Base-by-base conservation (phyloP, 2,797 vertebrate genomes). In the Merluccius polli region DNA sequence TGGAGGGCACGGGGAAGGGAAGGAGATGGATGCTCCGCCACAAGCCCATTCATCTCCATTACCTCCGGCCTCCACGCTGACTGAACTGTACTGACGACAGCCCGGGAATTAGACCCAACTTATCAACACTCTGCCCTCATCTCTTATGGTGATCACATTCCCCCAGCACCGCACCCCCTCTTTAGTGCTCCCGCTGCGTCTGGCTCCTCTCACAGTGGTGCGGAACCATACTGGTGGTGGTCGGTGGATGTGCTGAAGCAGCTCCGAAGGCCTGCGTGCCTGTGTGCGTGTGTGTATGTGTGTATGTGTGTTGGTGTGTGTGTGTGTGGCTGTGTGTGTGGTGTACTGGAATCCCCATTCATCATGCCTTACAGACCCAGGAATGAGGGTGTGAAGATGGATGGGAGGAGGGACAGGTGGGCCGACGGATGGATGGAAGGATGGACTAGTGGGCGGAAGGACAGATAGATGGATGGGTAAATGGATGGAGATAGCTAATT, bases 51-150 rank as follows among this genome's bases (percentile, higher is more conserved):
- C 86, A 89, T 91, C 86, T 87, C 81, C 71, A 88, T 89, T 89
- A 89, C 86, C 82, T 77, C 85, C 81, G 84, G 87, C 86, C 81
- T 80, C 78, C 75, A 69, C 31, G 70, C 78, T 89, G 87, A 89
- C 87, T 83, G 89, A 86, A 88, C 88, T 89, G 83, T 76, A 72
- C 79, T 83, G 87, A 88, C 86, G 86, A 84, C 80, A 84, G 84
- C 78, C 72, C 29, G 18, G 84, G 82, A 84, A 83, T 83, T 87
- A 85, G 74, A 81, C 44, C 82, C 73, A 81, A 77, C 79, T 85
- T 83, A 85, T 88, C 85, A 77, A 81, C 74, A 24, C 80, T 75
- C 89, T 85, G 83, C 77, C 59, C 79, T 83, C 77, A 80, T 81
- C 82, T 82, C 81, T 75, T 83, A 87, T 77, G 73, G 79, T 82